Evolutionary conservation across 2,113 vertebrate species (phyloP), one percentile per base, ranked within the genome.

Genomic region (Poeciliopsis prolifica): DNA sequence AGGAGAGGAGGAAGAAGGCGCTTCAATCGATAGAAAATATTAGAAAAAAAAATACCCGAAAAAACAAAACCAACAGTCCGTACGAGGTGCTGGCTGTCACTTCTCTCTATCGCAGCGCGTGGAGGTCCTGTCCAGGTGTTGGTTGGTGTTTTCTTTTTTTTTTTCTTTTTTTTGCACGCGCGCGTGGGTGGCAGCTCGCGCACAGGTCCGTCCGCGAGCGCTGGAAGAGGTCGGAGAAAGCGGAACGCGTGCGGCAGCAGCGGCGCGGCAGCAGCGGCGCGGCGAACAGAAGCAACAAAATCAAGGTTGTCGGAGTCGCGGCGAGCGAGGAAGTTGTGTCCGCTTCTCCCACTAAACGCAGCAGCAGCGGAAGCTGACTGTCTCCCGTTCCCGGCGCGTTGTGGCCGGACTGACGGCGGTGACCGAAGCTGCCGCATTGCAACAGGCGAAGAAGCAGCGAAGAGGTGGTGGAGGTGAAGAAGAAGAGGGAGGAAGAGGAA

Each of bases 391-490:
- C 74, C 67, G 72, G 74, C 33, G 74, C 74, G 70, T 62, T 1
- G 19, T 42, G 17, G 17, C 30, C 61, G 61, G 61, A 63, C 29
- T 63, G 30, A 31, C 61, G 61, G 79, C 73, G 68, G 68, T 77
- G 85, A 83, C 83, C 7, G 84, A 87, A 90, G 94, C 95, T 96
- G 97, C 95, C 96, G 97, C 97, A 97, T 97, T 97, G 97, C 97
- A 97, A 97, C 96, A 97, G 96, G 97, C 96, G 91, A 94, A 95
- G 93, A 90, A 91, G 92, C 87, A 66, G 66, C 79, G 90, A 74
- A 92, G 89, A 88, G 91, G 60, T 82, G 69, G 67, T 70, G 76
- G 65, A 62, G 68, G 86, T 90, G 74, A 61, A 75, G 73, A 64
- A 61, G 66, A 48, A 48, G 65, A 62, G 68, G 86, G 85, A 91